A percentile compares a stretch with the other conserved stretches of the same genome.
Evolutionary conservation across 2,888 invertebrate genomes (phyloP).

Genomic region (Ischnus inquisitorius): DNA sequence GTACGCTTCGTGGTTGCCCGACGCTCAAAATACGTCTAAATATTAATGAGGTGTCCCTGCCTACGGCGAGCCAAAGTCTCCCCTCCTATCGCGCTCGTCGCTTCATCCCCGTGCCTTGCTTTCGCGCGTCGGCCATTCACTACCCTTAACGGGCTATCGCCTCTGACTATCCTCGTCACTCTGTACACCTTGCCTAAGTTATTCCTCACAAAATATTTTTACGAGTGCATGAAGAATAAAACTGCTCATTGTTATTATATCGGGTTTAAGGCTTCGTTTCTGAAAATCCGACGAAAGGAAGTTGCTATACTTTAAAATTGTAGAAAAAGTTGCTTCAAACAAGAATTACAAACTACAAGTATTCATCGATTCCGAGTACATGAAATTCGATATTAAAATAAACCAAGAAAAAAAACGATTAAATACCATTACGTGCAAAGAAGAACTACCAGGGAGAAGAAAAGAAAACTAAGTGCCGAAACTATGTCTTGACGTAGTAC

Average conservation of each 20-base stretch:
- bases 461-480: not conserved
- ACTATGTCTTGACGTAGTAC: conserved; percentile 7
- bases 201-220: not conserved
- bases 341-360: too few species aligned
- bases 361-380: too few species aligned
- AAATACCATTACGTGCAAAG: not conserved
- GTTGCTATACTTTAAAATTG: too few species aligned
- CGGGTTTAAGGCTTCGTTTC: too few species aligned
- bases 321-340: too few species aligned
- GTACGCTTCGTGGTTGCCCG: conserved; percentile 71
- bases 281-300: not conserved
- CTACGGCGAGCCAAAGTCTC: conserved; percentile 77
- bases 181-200: conserved; percentile 45
- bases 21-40: conserved; percentile 84
- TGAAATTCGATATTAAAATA: too few species aligned
- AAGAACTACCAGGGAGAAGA: not conserved
- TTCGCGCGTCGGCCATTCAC: conserved; percentile 66
- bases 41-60: conserved; percentile 85
- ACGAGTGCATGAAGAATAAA: not conserved
- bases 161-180: conserved; percentile 39
- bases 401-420: not conserved
- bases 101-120: conserved; percentile 26
- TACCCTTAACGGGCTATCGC: conserved; percentile 68
- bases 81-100: conserved; percentile 53
- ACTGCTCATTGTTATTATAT: too few species aligned